phyloP scores from a whole-genome alignment of 2,113 vertebrate species.

The Carettochelys insculpta region DNA sequence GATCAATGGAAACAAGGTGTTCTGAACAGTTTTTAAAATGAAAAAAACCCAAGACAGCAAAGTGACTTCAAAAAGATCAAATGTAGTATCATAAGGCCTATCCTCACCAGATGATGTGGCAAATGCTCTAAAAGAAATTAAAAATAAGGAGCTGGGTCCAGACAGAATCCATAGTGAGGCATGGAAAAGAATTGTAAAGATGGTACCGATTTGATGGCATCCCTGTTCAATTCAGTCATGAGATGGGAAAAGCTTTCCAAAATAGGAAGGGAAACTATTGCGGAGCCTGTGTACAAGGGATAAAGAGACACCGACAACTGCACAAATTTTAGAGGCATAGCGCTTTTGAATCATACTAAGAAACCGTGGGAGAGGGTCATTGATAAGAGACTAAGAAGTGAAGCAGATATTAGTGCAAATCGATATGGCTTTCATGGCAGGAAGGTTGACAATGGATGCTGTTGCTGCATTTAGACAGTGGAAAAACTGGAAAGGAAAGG shows the following conservation, averaged over 20 bases:
- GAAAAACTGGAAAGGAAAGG: not conserved
- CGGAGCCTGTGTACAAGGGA: not conserved
- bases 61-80: not conserved
- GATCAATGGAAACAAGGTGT: not conserved
- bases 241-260: not conserved
- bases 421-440: not conserved
- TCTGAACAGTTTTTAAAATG: not conserved
- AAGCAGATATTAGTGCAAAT: not conserved
- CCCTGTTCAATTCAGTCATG: not conserved
- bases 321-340: not conserved
- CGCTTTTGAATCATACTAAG: not conserved
- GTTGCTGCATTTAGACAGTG: not conserved
- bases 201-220: not conserved
- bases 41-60: not conserved
- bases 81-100: not conserved
- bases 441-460: not conserved
- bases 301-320: not conserved
- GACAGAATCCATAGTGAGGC: not conserved
- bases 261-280: not conserved
- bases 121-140: not conserved
- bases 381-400: not conserved
- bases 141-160: not conserved
- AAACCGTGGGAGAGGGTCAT: not conserved
- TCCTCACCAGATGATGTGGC: not conserved
- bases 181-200: not conserved